Evolutionary conservation across 2,113 vertebrate genomes (phyloP).

Genomic region (Takifugu bimaculatus): DNA sequence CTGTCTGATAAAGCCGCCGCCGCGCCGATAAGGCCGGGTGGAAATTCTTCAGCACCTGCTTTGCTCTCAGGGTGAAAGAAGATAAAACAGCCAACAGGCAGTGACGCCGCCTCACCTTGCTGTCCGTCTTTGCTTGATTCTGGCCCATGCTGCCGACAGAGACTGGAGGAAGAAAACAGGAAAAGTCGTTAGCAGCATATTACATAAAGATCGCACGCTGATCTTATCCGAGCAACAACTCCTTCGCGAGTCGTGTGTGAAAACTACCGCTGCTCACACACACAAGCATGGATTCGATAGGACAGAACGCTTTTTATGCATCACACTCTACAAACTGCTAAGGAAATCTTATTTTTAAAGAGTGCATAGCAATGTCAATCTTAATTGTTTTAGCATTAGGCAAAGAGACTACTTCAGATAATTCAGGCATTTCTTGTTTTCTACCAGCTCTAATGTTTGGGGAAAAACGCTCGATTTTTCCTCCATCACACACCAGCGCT

Average conservation of each 20-base stretch:
- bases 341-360: too few relatives aligned
- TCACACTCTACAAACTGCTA: neutral
- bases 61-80: slow-evolving; percentile 18
- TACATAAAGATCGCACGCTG: slow-evolving; percentile 6
- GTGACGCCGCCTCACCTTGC: slow-evolving; percentile 53
- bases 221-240: slow-evolving; percentile 27
- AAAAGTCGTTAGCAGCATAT: neutral
- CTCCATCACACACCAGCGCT: neutral
- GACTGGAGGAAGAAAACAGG: slow-evolving; percentile 48
- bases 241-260: slow-evolving; percentile 3
- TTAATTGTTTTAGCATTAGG: too few relatives aligned
- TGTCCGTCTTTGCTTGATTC: slow-evolving; percentile 66
- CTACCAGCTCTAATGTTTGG: too few relatives aligned
- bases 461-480: too few relatives aligned
- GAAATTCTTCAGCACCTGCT: slow-evolving; percentile 14
- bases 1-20: slow-evolving; percentile 44
- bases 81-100: neutral
- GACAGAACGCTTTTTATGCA: neutral
- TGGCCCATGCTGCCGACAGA: slow-evolving; percentile 72
- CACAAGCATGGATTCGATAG: neutral
- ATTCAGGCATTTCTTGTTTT: too few relatives aligned
- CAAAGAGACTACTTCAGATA: too few relatives aligned
- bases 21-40: slow-evolving; percentile 16
- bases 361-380: too few relatives aligned
- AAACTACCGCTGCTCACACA: slow-evolving; percentile 1